These are phyloP conservation scores for Melipona bicolor DNA, from an alignment of 2,888 invertebrate genomes.

Conservation along the genomic window DNA sequence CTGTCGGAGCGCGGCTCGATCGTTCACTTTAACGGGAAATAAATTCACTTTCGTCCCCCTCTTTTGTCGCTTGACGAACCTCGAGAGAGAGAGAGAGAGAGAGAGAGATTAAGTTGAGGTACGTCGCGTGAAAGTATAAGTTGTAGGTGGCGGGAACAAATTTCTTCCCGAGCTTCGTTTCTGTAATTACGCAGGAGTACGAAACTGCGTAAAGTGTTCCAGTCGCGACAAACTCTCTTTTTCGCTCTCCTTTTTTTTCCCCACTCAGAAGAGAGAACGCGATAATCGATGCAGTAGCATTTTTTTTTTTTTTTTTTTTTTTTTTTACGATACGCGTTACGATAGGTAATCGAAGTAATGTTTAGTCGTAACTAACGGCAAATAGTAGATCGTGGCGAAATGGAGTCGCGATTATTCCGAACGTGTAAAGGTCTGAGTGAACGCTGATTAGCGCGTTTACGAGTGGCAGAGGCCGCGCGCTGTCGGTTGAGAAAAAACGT, in stretches of 20 bases:
- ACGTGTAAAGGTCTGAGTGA: background rate
- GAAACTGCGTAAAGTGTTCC: too few relatives aligned
- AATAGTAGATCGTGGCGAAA: slow-evolving; percentile 26
- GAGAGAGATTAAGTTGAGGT: background rate
- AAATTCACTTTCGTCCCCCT: background rate
- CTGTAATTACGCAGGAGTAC: too few relatives aligned
- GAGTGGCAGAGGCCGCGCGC: slow-evolving; percentile 6
- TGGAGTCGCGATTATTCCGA: slow-evolving; percentile 14
- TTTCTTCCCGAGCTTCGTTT: too few relatives aligned
- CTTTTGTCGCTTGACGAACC: too few relatives aligned
- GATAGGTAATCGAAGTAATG: slow-evolving; percentile 19
- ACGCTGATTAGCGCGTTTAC: slow-evolving; percentile 17
- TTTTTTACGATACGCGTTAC: too few relatives aligned
- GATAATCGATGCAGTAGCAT: background rate
- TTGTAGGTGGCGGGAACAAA: too few relatives aligned
- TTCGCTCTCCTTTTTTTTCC: background rate
- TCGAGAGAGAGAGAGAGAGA: background rate
- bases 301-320: background rate
- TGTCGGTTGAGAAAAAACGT: slow-evolving; percentile 46
- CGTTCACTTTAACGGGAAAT: background rate
- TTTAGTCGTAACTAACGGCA: background rate
- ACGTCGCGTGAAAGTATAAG: too few relatives aligned
- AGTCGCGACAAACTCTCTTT: background rate
- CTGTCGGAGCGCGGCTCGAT: background rate
- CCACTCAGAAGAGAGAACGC: background rate